A percentile compares a stretch with the other conserved stretches of the same genome.
Conservation (phyloP, 2,113 vertebrate species). For the Azemiops feae region DNA sequence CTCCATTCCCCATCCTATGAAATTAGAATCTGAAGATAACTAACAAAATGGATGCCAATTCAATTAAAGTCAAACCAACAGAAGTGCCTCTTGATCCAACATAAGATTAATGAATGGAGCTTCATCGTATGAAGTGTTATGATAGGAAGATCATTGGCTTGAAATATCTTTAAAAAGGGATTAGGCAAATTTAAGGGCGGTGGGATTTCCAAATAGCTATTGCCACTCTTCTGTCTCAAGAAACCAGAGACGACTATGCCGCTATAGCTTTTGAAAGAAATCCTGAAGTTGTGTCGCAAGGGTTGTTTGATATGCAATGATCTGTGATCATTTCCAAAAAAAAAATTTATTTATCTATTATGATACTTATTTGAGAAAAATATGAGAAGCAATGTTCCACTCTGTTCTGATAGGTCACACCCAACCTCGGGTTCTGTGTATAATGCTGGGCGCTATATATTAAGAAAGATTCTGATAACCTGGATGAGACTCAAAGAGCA, state of each 20-base stretch:
- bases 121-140: background rate
- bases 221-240: background rate
- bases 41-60: background rate
- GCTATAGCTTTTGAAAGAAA: background rate
- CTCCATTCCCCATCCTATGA: background rate
- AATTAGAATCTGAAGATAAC: background rate
- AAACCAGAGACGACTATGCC: background rate
- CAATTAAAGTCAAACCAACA: background rate
- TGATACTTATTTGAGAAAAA: background rate
- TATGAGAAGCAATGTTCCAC: background rate
- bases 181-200: background rate
- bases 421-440: background rate
- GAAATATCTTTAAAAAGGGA: background rate
- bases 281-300: background rate
- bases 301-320: background rate
- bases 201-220: background rate
- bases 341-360: background rate
- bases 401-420: background rate
- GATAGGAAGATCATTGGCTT: background rate
- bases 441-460: background rate
- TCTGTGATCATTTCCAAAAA: background rate
- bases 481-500: background rate
- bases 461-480: background rate
- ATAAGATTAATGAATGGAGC: background rate
- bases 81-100: background rate